Conservation (phyloP, 2,113 vertebrate species). For the Canis aureus region DNA sequence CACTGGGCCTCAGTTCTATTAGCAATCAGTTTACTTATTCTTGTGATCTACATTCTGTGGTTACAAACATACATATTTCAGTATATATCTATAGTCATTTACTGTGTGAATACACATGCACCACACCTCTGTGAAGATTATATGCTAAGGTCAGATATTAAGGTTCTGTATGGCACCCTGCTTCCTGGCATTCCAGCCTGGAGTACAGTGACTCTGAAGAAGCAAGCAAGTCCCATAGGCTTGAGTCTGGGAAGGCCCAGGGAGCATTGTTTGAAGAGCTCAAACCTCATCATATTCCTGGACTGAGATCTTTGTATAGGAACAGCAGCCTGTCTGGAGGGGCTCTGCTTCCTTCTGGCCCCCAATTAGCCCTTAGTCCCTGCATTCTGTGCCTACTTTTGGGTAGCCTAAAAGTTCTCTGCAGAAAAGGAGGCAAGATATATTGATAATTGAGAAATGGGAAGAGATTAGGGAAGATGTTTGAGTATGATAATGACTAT, state of each 20-base stretch:
- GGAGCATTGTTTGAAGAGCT: not conserved
- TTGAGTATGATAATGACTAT: not conserved
- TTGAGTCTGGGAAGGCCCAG: not conserved
- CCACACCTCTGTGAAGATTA: not conserved
- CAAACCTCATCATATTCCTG: not conserved
- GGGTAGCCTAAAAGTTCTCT: not conserved
- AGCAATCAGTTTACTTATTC: not conserved
- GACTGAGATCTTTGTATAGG: not conserved
- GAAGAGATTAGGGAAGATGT: not conserved
- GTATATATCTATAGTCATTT: not conserved
- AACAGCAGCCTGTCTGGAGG: not conserved
- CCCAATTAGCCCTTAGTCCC: not conserved
- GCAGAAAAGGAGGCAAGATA: not conserved
- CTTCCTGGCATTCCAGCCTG: not conserved
- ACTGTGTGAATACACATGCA: not conserved
- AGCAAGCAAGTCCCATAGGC: not conserved
- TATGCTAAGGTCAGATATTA: not conserved
- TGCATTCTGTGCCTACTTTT: not conserved
- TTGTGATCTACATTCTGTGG: not conserved
- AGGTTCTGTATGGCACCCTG: not conserved
- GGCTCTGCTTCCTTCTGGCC: not conserved
- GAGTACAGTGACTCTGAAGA: not conserved
- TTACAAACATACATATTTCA: not conserved
- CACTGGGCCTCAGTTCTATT: not conserved
- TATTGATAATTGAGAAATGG: not conserved